phyloP scores from a whole-genome alignment of 1,140 invertebrate species.

The Plectrocnemia conspersa region DNA sequence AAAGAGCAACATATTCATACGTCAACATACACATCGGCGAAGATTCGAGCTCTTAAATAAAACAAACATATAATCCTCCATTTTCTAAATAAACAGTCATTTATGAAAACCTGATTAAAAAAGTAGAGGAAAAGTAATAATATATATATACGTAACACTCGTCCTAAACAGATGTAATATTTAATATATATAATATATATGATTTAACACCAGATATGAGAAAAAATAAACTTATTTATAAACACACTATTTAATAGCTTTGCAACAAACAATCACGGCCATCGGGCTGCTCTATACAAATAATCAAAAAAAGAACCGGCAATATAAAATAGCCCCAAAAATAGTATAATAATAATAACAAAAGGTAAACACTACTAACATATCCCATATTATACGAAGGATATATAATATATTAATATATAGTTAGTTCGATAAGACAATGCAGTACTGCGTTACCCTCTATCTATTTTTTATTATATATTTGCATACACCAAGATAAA shows the following conservation, averaged over 20 bases:
- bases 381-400: no score
- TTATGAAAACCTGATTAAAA: conserved; percentile 13
- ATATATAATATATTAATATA: conserved; percentile 14
- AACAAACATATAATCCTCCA: conserved; percentile 14
- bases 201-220: conserved; percentile 27
- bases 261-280: conserved; percentile 53
- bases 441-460: no score
- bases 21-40: conserved; percentile 19
- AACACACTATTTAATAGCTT: conserved; percentile 27
- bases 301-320: conserved; percentile 21
- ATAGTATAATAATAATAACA: no score
- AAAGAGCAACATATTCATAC: conserved; percentile 19
- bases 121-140: conserved; percentile 10
- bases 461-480: no score
- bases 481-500: no score
- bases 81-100: conserved; percentile 15
- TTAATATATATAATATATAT: conserved; percentile 8
- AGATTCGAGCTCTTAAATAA: conserved; percentile 16
- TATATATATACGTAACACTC: no score
- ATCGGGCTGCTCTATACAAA: conserved; percentile 47
- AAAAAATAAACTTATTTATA: conserved; percentile 22
- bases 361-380: conserved; percentile 30
- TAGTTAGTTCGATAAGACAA: no score
- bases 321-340: conserved; percentile 21
- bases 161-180: conserved; percentile 17